These are phyloP conservation scores for Allacma fusca DNA, from an alignment of 2,888 invertebrate species.

Conservation along the genomic window DNA sequence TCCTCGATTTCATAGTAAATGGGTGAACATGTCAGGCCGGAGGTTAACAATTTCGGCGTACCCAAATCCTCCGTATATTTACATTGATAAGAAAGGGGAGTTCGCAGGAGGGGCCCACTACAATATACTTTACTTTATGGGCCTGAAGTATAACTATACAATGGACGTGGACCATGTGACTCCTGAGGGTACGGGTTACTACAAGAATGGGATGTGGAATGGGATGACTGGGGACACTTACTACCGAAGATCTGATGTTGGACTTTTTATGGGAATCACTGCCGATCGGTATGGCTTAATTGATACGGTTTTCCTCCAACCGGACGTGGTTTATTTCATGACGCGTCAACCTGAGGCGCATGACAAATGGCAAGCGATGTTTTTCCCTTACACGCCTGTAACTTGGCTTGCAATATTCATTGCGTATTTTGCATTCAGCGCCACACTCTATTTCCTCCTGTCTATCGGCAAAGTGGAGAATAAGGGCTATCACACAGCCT, in stretches of 20 bases:
- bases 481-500: neutral
- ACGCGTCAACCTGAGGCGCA: neutral
- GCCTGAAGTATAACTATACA: neutral
- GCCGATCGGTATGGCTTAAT: conserved; percentile 14
- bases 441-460: neutral
- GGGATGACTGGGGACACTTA: conserved; percentile 19
- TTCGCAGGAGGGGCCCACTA: conserved; percentile 17
- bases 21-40: neutral
- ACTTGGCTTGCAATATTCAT: neutral
- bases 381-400: conserved; percentile 19
- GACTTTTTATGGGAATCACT: conserved; percentile 11
- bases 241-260: conserved; percentile 2
- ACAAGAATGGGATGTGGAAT: conserved; percentile 17
- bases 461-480: neutral
- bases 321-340: neutral
- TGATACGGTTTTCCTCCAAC: conserved; percentile 6
- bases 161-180: conserved; percentile 18
- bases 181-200: neutral
- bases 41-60: neutral
- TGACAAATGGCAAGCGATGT: conserved; percentile 29
- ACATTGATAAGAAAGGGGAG: neutral
- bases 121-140: neutral
- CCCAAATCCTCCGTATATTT: conserved; percentile 6
- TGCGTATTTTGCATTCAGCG: neutral
- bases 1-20: neutral